Percentiles rank a stretch among this genome's conserved stretches.
phyloP scores from a whole-genome alignment of 2,888 invertebrate species.

The Drosophila greeni region DNA sequence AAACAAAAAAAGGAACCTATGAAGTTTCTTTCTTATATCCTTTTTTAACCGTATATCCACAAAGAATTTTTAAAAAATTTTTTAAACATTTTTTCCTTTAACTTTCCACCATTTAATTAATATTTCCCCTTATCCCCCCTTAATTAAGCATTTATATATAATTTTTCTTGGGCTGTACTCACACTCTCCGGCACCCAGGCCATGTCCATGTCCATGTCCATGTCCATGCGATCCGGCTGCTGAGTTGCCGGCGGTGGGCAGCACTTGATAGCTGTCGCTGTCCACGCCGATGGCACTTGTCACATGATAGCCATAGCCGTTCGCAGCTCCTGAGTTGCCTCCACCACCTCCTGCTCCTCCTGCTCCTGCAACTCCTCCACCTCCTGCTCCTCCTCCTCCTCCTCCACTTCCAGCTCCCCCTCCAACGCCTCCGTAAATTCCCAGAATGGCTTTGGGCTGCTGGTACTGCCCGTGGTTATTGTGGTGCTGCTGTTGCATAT shows the following conservation, averaged over 20 bases:
- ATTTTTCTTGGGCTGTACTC: conserved; percentile 56
- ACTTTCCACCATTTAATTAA: neutral
- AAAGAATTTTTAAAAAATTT: no score
- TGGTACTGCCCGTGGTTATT: conserved; percentile 48
- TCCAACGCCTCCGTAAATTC: conserved; percentile 45
- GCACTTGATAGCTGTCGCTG: conserved; percentile 76
- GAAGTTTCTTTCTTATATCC: no score
- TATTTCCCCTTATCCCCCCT: neutral
- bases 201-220: conserved; percentile 50
- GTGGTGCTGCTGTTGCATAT: conserved; percentile 64
- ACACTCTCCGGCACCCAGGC: conserved; percentile 71
- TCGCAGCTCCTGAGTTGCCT: conserved; percentile 33
- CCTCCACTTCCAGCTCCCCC: no score
- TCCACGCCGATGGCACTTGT: conserved; percentile 76
- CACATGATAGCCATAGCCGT: conserved; percentile 77
- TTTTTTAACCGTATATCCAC: no score
- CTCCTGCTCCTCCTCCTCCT: no score
- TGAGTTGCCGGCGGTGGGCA: conserved; percentile 63
- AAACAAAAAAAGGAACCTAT: no score
- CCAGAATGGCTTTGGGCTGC: conserved; percentile 53
- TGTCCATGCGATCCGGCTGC: conserved; percentile 48
- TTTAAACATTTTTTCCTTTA: neutral
- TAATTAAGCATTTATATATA: neutral
- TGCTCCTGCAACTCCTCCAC: no score
- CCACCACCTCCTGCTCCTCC: conserved; percentile 37